Evolutionary conservation across 2,797 vertebrate species (phyloP), one percentile per base, ranked within the genome.

Genomic region (Anguilla megastoma): DNA sequence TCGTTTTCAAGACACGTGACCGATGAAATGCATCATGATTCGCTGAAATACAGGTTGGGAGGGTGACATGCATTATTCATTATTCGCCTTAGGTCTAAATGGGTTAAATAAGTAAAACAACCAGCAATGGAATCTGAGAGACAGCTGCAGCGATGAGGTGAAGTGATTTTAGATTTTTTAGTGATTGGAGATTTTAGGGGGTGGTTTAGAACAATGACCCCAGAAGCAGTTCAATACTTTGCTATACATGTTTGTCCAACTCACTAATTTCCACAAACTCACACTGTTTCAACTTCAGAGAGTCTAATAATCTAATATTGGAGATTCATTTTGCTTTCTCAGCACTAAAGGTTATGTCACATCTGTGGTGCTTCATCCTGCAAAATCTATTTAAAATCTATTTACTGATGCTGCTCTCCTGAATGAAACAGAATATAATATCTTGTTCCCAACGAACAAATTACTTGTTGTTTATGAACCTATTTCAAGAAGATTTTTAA

Each of bases 401-500:
- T 82, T 41, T 82, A 50, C 50, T n/a, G 21, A 82, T 82, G 24
- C 79, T 50, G 18, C 24, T 9, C 21, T 50, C 16, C 41, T 82
- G 79, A 69, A 45, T 86, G 58, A 63, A 58, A 63, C 12, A 6
- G 85, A 63, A 69, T 66, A 69, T 27, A 60, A 50, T 71, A 50
- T 36, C 30, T 60, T 41, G 21, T 41, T 71, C 66, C 85, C 63
- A 71, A 48, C 8, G 56, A 84, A 84, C 52, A 84, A 58, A 30
- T 84, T 41, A 85, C 69, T 85, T 33, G 56, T 86, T 41, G 69
- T 85, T 79, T 45, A 36, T 79, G 84, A 71, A 76, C 24, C 89
- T 79, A 92, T 95, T 95, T 95, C 94, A 95, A 94, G 92, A 91
- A 30, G 91, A 93, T 94, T 89, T 93, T 92, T 91, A 93, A 90